phyloP scores from a whole-genome alignment of 2,797 vertebrate species.

The Acipenser oxyrinchus region DNA sequence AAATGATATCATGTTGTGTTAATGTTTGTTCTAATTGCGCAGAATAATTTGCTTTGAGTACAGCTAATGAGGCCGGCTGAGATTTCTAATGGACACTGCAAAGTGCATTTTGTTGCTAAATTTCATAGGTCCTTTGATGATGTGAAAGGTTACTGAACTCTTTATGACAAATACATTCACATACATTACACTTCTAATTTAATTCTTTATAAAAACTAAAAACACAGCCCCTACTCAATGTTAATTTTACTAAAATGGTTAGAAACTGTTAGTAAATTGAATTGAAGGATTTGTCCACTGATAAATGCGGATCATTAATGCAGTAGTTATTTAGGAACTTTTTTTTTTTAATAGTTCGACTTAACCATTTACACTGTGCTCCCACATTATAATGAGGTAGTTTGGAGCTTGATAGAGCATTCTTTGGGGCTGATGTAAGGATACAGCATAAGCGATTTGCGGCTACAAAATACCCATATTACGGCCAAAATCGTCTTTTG shows the following conservation, averaged over 20 bases:
- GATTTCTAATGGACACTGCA: constrained; percentile 69
- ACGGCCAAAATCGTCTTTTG: too few species aligned
- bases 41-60: constrained; percentile 61
- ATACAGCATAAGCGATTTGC: too few species aligned
- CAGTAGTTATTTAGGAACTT: constrained; percentile 9
- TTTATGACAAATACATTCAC: constrained; percentile 48
- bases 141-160: constrained; percentile 39
- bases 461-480: too few species aligned
- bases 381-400: too few species aligned
- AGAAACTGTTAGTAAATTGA: constrained; percentile 13
- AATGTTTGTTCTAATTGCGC: constrained; percentile 31
- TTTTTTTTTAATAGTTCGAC: too few species aligned
- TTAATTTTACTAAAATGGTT: constrained; percentile 30
- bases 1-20: constrained; percentile 26
- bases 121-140: constrained; percentile 45
- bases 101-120: constrained; percentile 53
- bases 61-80: constrained; percentile 66
- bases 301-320: constrained; percentile 57
- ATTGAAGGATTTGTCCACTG: constrained; percentile 44
- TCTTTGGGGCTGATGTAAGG: too few species aligned
- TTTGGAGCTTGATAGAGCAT: too few species aligned
- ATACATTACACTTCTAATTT: constrained; percentile 59
- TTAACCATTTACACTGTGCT: too few species aligned
- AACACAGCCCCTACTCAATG: constrained; percentile 32
- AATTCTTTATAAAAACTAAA: constrained; percentile 56